Evolutionary conservation across 2,797 vertebrate species (phyloP).

Genomic region (Syngnathus rostellatus): DNA sequence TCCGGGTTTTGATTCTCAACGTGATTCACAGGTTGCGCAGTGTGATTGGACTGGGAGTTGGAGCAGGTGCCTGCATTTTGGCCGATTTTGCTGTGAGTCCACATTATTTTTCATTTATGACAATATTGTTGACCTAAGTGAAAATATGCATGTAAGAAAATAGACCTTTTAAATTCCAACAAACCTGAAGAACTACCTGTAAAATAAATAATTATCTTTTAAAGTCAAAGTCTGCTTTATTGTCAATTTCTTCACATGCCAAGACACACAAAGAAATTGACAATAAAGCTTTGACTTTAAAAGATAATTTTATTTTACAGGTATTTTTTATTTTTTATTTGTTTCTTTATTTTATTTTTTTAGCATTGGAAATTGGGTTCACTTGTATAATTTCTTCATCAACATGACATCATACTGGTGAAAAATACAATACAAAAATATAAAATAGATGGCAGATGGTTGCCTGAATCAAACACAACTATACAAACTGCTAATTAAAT

Average conservation of each 20-base stretch:
- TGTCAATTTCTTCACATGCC: too few species aligned
- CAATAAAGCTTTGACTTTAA: too few species aligned
- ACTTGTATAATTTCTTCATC: background rate
- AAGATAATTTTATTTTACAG: too few species aligned
- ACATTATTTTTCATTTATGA: conserved; percentile 6
- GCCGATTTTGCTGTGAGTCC: conserved; percentile 87
- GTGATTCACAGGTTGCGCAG: conserved; percentile 71
- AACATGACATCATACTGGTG: background rate
- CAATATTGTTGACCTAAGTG: background rate
- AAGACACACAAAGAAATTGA: too few species aligned
- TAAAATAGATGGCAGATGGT: background rate
- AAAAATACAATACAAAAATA: too few species aligned
- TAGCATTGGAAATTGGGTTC: background rate
- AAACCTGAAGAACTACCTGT: background rate
- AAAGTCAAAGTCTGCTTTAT: too few species aligned
- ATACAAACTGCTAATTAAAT: background rate
- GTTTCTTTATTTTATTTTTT: too few species aligned
- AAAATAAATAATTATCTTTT: background rate
- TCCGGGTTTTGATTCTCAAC: conserved; percentile 1
- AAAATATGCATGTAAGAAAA: background rate
- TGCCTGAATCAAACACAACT: background rate
- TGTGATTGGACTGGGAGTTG: conserved; percentile 87
- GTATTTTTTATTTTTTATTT: too few species aligned
- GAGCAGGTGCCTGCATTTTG: conserved; percentile 88
- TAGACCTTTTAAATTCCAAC: background rate